phyloP scores from a whole-genome alignment of 1,140 invertebrate species.

The Teleopsis dalmanni region DNA sequence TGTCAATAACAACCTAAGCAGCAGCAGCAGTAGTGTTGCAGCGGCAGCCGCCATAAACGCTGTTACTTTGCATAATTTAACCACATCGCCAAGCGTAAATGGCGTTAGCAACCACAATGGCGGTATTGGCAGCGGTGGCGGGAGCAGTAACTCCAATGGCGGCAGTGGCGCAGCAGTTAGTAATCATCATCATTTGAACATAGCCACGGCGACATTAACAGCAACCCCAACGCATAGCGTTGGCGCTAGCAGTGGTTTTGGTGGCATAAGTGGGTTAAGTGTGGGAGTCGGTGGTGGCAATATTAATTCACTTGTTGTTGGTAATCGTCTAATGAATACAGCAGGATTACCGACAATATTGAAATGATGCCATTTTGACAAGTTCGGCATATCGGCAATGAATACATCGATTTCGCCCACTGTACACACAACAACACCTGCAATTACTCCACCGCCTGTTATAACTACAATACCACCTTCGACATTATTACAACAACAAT shows the following conservation, averaged over 20 bases:
- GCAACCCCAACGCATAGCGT: constrained; percentile 4
- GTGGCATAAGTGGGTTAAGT: constrained; percentile 26
- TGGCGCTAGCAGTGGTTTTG: constrained; percentile 13
- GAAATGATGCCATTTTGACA: constrained; percentile 43
- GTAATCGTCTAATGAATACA: constrained; percentile 39
- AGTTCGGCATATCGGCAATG: constrained; percentile 34
- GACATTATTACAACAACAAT: background rate
- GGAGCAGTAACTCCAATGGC: background rate
- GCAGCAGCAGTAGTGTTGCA: constrained; percentile 16
- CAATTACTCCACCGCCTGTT: too few species aligned
- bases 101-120: constrained; percentile 10
- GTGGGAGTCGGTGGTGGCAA: constrained; percentile 25
- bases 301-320: constrained; percentile 36
- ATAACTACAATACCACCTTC: background rate
- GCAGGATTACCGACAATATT: constrained; percentile 36
- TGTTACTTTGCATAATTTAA: constrained; percentile 12
- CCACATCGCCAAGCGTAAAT: constrained; percentile 4
- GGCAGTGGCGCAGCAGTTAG: constrained; percentile 3
- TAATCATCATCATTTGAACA: constrained; percentile 7
- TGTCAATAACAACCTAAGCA: constrained; percentile 31
- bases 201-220: constrained; percentile 9
- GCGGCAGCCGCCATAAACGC: constrained; percentile 9
- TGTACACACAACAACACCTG: background rate
- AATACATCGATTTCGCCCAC: constrained; percentile 11
- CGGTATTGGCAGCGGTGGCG: constrained; percentile 10